A percentile compares a stretch with the other conserved stretches of the same genome.
Evolutionary conservation across 1,140 invertebrate species (phyloP).

Genomic region (Lordiphosa stackelbergi): DNA sequence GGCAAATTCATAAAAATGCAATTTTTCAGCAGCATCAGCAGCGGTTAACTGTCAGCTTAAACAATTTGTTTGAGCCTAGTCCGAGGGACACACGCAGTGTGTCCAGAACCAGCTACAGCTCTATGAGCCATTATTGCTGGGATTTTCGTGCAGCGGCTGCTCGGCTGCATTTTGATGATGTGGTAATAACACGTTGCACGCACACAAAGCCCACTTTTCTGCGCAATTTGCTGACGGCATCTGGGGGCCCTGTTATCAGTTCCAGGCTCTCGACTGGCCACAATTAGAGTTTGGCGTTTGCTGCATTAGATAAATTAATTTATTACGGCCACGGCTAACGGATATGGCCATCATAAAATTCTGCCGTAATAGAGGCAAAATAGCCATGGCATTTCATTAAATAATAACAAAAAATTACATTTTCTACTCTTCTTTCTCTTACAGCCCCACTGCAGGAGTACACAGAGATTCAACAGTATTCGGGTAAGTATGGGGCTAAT

Average conservation of each 20-base stretch:
- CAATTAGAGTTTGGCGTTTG: constrained; percentile 59
- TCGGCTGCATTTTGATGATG: constrained; percentile 68
- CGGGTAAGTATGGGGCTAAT: constrained; percentile 46
- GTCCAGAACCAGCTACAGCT: constrained; percentile 27
- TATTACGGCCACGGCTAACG: constrained; percentile 63
- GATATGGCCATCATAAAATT: constrained; percentile 64
- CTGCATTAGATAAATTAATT: constrained; percentile 68
- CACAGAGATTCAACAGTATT: constrained; percentile 73
- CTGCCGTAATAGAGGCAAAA: constrained; percentile 34
- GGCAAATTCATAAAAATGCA: constrained; percentile 66
- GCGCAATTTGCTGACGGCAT: constrained; percentile 51
- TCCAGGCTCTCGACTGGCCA: constrained; percentile 4
- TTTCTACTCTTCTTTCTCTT: constrained; percentile 25
- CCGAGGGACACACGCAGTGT: constrained; percentile 48
- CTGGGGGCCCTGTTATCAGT: constrained; percentile 58
- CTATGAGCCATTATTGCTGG: constrained; percentile 47
- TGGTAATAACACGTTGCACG: constrained; percentile 72
- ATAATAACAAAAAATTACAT: constrained; percentile 28
- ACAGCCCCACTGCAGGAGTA: constrained; percentile 71
- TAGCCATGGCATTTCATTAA: constrained; percentile 39
- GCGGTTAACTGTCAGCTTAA: constrained; percentile 66
- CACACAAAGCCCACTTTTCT: constrained; percentile 48
- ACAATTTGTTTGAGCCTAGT: constrained; percentile 69
- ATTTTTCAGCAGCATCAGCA: constrained; percentile 56
- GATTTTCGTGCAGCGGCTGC: constrained; percentile 19